Conservation (phyloP, 2,888 invertebrate genomes). For the Sipha maydis region DNA sequence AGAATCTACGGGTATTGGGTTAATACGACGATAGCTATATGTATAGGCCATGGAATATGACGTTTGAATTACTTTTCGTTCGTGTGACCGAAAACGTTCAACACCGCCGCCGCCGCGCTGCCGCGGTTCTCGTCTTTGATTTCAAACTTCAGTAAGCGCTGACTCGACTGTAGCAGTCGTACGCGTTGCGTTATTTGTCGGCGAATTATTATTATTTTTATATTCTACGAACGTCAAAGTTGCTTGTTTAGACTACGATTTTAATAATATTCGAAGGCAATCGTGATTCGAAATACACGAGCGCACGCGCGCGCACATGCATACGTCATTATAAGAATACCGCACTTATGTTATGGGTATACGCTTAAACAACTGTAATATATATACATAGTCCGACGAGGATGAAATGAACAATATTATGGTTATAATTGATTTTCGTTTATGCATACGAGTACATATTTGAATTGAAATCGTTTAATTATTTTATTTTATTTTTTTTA, state of each 20-base stretch:
- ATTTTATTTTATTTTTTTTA: background rate
- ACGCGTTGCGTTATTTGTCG: background rate
- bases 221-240: background rate
- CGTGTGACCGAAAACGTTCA: background rate
- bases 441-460: background rate
- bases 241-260: background rate
- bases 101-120: background rate
- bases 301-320: background rate
- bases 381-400: background rate
- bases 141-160: background rate
- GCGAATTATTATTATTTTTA: background rate
- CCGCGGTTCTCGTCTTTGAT: background rate
- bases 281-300: background rate
- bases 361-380: background rate
- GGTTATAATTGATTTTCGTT: background rate
- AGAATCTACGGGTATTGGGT: too few species aligned
- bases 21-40: too few species aligned
- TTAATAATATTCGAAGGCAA: background rate
- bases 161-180: background rate
- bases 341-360: background rate
- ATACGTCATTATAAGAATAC: background rate
- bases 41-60: background rate
- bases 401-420: background rate
- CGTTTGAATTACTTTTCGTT: background rate
- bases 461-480: background rate